phyloP scores from a whole-genome alignment of 2,888 invertebrate genomes.

The Physocephala rufipes region DNA sequence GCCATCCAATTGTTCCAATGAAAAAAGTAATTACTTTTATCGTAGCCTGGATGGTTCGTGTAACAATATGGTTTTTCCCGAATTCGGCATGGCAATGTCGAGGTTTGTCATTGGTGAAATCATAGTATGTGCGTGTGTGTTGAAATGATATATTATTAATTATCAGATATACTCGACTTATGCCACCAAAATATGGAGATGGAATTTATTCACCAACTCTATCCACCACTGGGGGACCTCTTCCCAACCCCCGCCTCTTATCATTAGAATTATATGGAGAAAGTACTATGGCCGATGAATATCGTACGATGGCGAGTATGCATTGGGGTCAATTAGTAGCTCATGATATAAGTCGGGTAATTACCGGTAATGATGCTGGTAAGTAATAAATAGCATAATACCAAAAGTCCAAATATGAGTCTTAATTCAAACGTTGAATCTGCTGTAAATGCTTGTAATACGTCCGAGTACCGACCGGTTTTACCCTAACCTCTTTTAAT shows the following conservation, averaged over 20 bases:
- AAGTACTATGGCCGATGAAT: conserved; percentile 48
- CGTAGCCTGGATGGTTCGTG: conserved; percentile 57
- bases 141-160: too few relatives aligned
- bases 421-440: too few relatives aligned
- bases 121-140: background rate
- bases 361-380: conserved; percentile 42
- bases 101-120: conserved; percentile 34
- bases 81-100: conserved; percentile 46
- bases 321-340: conserved; percentile 58
- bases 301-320: conserved; percentile 55
- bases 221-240: conserved; percentile 40
- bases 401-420: too few relatives aligned
- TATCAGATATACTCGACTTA: conserved; percentile 50
- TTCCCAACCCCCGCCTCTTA: conserved; percentile 56
- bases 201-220: conserved; percentile 44
- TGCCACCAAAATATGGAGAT: conserved; percentile 51
- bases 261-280: conserved; percentile 56
- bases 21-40: conserved; percentile 51
- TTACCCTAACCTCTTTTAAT: too few relatives aligned
- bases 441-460: too few relatives aligned
- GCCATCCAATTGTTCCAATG: conserved; percentile 52
- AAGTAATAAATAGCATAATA: background rate
- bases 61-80: conserved; percentile 54
- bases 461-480: too few relatives aligned
- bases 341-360: conserved; percentile 54